Conservation (phyloP, 2,797 vertebrate genomes). For the Melanotaenia parkinsoni region DNA sequence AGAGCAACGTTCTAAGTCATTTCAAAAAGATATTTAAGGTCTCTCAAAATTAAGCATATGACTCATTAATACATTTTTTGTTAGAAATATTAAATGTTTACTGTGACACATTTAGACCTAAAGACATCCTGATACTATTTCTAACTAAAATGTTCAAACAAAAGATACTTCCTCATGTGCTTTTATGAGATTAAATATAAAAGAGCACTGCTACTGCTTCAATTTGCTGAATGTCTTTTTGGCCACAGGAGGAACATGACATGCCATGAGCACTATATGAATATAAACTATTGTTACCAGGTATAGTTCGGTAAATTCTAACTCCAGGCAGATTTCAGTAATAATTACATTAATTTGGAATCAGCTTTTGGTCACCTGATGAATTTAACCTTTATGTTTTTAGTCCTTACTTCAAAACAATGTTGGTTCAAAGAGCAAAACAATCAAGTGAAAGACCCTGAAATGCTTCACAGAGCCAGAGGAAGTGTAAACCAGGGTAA, state of each 20-base stretch:
- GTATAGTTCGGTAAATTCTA: too few relatives aligned
- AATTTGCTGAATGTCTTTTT: neutral
- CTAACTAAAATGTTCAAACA: neutral
- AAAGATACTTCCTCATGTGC: neutral
- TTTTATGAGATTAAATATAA: neutral
- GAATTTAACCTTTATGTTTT: neutral
- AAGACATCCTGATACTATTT: neutral
- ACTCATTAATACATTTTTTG: too few relatives aligned
- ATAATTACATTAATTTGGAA: neutral
- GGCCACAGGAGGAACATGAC: too few relatives aligned
- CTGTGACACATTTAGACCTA: too few relatives aligned
- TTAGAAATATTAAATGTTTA: too few relatives aligned
- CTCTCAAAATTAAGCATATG: too few relatives aligned
- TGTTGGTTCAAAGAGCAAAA: conserved; percentile 7
- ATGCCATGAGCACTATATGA: too few relatives aligned
- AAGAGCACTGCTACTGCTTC: too few relatives aligned
- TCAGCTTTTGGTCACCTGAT: neutral
- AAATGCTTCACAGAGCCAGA: neutral
- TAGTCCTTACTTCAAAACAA: neutral
- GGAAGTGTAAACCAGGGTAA: neutral
- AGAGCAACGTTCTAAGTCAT: neutral
- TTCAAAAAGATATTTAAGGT: neutral
- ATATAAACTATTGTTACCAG: too few relatives aligned
- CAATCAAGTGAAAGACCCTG: neutral
- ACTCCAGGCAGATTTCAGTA: neutral